These are phyloP conservation scores for Erythrolamprus reginae DNA, from an alignment of 2,113 vertebrate species.

Conservation along the genomic window DNA sequence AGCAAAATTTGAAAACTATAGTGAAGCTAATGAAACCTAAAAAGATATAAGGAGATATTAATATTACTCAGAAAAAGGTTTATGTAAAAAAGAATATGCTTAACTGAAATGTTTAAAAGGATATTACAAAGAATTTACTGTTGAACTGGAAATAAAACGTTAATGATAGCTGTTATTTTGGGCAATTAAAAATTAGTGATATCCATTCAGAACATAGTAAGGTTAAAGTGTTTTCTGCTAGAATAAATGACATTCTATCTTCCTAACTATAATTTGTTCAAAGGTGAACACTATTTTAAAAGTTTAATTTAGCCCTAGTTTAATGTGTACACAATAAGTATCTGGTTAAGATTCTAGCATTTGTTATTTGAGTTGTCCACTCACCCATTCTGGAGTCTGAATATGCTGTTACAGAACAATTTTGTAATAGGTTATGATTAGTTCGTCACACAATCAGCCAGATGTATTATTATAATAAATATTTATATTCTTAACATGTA, in stretches of 20 bases:
- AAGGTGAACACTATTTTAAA: conserved; percentile 49
- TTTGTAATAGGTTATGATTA: neutral
- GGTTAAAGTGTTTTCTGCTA: conserved; percentile 46
- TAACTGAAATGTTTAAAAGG: conserved; percentile 43
- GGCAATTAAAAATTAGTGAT: conserved; percentile 44
- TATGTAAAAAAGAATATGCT: conserved; percentile 5
- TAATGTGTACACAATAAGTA: conserved; percentile 39
- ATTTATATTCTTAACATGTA: neutral
- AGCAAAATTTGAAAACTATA: conserved; percentile 36
- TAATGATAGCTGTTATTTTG: conserved; percentile 42
- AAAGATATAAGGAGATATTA: conserved; percentile 48
- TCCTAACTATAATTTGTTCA: conserved; percentile 53
- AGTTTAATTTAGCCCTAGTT: conserved; percentile 31
- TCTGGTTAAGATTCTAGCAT: conserved; percentile 42
- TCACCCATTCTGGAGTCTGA: neutral
- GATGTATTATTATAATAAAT: conserved; percentile 5
- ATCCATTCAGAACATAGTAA: conserved; percentile 37
- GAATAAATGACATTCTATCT: conserved; percentile 30
- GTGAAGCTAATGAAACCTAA: conserved; percentile 45
- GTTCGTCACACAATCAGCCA: neutral
- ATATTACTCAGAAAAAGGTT: conserved; percentile 38
- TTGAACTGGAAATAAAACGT: conserved; percentile 45
- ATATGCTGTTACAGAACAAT: neutral
- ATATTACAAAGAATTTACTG: conserved; percentile 37
- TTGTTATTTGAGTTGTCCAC: conserved; percentile 29